These are phyloP conservation scores for Psix sp. DNA, from an alignment of 1,140 invertebrate species.

Conservation along the genomic window DNA sequence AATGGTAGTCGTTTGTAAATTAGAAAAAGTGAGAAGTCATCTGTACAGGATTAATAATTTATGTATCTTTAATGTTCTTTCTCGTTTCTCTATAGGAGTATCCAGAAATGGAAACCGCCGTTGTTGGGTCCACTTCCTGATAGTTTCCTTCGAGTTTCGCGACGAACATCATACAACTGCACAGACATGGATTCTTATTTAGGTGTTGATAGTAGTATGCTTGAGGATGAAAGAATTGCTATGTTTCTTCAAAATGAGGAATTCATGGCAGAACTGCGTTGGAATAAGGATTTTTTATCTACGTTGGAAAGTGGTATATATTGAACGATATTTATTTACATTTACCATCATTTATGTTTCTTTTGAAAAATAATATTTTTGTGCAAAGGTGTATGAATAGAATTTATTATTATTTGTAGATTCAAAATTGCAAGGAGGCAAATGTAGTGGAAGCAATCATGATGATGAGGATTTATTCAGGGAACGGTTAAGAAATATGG, in stretches of 20 bases:
- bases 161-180: conserved; percentile 61
- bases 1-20: conserved; percentile 1
- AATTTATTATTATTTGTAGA: conserved; percentile 59
- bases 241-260: conserved; percentile 94
- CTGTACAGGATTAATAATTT: conserved; percentile 1
- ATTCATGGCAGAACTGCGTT: conserved; percentile 91
- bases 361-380: background rate
- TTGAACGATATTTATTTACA: background rate
- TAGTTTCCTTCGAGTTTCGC: conserved; percentile 85
- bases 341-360: conserved; percentile 13
- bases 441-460: conserved; percentile 71
- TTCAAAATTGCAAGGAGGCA: conserved; percentile 70
- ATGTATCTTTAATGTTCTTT: no score
- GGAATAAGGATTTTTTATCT: conserved; percentile 93
- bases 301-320: conserved; percentile 86
- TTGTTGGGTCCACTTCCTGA: conserved; percentile 88
- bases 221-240: conserved; percentile 89
- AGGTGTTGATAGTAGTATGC: conserved; percentile 77
- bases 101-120: conserved; percentile 87
- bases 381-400: no score
- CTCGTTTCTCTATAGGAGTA: conserved; percentile 51
- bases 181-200: conserved; percentile 59
- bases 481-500: conserved; percentile 91
- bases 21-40: conserved; percentile 1
- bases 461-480: conserved; percentile 88